Percentiles rank a stretch among this genome's conserved stretches.
These are phyloP conservation scores for Cosmopolites sordidus DNA, from an alignment of 2,888 invertebrate genomes.

Conservation along the genomic window DNA sequence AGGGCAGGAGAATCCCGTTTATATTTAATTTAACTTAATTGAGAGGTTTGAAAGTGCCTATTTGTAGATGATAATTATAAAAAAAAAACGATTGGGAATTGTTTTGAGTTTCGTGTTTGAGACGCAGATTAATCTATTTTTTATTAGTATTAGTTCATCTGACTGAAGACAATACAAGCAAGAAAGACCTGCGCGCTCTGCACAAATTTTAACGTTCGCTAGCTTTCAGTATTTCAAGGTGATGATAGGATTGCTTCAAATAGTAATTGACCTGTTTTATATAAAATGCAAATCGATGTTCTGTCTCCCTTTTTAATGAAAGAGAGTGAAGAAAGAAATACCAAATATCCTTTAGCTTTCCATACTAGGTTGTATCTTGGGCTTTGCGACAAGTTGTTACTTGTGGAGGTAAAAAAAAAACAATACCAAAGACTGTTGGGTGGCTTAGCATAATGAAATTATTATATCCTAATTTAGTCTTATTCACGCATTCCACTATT, in stretches of 20 bases:
- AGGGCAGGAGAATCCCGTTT: slow-evolving; percentile 98
- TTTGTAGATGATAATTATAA: slow-evolving; percentile 49
- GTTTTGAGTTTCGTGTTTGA: slow-evolving; percentile 44
- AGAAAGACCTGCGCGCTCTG: slow-evolving; percentile 44
- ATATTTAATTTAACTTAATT: slow-evolving; percentile 67
- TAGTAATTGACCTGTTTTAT: not conserved
- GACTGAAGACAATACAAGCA: slow-evolving; percentile 51
- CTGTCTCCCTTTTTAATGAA: not conserved
- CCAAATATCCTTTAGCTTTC: slow-evolving; percentile 31
- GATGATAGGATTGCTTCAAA: slow-evolving; percentile 29
- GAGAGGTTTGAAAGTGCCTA: slow-evolving; percentile 60
- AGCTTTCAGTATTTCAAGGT: slow-evolving; percentile 34
- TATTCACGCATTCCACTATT: not conserved
- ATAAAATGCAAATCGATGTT: not conserved
- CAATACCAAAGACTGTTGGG: slow-evolving; percentile 47
- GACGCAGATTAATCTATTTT: slow-evolving; percentile 49
- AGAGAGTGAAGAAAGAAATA: slow-evolving; percentile 6
- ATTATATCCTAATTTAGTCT: not conserved
- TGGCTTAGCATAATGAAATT: slow-evolving; percentile 25
- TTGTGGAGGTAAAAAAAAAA: slow-evolving; percentile 44
- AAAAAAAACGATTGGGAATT: slow-evolving; percentile 38
- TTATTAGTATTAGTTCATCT: slow-evolving; percentile 47
- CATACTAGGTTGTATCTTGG: slow-evolving; percentile 48
- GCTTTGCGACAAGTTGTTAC: slow-evolving; percentile 46
- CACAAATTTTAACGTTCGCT: slow-evolving; percentile 34